A percentile compares a stretch with the other conserved stretches of the same genome.
phyloP scores from a whole-genome alignment of 2,888 invertebrate species.

The Metalampra italica region DNA sequence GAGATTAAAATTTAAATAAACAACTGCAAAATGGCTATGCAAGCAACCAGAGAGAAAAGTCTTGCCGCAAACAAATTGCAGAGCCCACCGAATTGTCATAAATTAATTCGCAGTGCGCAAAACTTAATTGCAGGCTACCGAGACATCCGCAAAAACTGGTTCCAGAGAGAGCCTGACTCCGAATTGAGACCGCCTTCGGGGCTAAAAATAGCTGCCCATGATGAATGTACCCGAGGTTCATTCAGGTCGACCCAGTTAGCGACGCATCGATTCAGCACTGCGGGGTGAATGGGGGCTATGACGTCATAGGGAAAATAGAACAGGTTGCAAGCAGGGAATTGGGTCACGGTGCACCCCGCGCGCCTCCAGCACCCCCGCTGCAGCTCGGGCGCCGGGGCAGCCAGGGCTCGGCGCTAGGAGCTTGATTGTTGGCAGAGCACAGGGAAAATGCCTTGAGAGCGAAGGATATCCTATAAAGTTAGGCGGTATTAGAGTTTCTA shows the following conservation, averaged over 20 bases:
- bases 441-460: conserved; percentile 30
- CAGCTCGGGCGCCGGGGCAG: conserved; percentile 16
- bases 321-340: conserved; percentile 61
- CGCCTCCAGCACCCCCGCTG: conserved; percentile 26
- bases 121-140: conserved; percentile 40
- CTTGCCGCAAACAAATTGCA: conserved; percentile 17
- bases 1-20: no score
- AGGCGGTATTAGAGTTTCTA: neutral
- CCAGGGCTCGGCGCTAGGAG: conserved; percentile 23
- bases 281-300: conserved; percentile 67
- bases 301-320: conserved; percentile 69
- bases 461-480: conserved; percentile 28
- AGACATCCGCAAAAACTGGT: conserved; percentile 50
- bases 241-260: conserved; percentile 67
- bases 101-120: conserved; percentile 24
- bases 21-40: no score
- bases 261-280: conserved; percentile 66
- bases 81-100: conserved; percentile 26
- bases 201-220: conserved; percentile 59
- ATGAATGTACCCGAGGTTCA: conserved; percentile 62
- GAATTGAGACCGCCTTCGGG: conserved; percentile 36
- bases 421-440: conserved; percentile 21
- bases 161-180: conserved; percentile 29
- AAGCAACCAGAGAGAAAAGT: neutral
- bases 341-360: conserved; percentile 51